Percentiles rank a stretch among this genome's conserved stretches.
Evolutionary conservation across 1,140 invertebrate species (phyloP).

Genomic region (Drosophila quadrilineata): DNA sequence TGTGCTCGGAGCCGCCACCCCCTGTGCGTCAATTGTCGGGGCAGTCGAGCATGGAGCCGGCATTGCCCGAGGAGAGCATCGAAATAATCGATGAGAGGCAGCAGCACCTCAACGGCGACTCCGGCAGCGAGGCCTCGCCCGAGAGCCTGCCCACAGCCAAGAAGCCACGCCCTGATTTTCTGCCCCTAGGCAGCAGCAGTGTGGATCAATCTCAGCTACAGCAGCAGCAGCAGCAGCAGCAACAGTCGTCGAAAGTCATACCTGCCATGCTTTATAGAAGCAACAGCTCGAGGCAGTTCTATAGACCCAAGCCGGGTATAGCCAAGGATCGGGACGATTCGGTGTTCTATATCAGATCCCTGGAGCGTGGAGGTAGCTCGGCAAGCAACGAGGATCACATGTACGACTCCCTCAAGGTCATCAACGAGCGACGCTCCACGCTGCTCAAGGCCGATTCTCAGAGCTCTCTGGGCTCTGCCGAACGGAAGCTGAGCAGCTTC

Average conservation of each 20-base stretch:
- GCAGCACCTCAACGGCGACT: not conserved
- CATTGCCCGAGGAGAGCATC: slow-evolving; percentile 67
- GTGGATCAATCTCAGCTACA: slow-evolving; percentile 9
- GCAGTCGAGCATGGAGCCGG: slow-evolving; percentile 78
- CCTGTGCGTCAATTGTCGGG: slow-evolving; percentile 77
- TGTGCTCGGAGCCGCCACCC: slow-evolving; percentile 76
- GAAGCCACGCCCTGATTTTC: slow-evolving; percentile 67
- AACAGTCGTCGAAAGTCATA: slow-evolving; percentile 12
- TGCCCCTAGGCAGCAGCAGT: slow-evolving; percentile 55
- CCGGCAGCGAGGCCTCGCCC: slow-evolving; percentile 41
- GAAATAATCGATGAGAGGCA: slow-evolving; percentile 53
- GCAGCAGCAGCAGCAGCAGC: slow-evolving; percentile 23
- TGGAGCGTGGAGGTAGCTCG: slow-evolving; percentile 38
- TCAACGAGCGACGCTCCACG: slow-evolving; percentile 71
- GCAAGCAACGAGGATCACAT: slow-evolving; percentile 59
- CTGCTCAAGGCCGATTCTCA: slow-evolving; percentile 74
- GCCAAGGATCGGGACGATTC: slow-evolving; percentile 68
- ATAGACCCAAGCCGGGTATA: slow-evolving; percentile 61
- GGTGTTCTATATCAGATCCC: slow-evolving; percentile 71
- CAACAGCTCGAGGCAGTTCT: slow-evolving; percentile 76
- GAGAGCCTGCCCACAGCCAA: slow-evolving; percentile 55
- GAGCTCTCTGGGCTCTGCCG: slow-evolving; percentile 60
- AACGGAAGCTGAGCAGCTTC: slow-evolving; percentile 65
- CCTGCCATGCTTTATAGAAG: slow-evolving; percentile 55
- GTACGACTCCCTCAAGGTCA: slow-evolving; percentile 74